A percentile compares a stretch with the other conserved stretches of the same genome.
Conservation (phyloP, 2,888 invertebrate genomes). For the Cephus rjabovi region DNA sequence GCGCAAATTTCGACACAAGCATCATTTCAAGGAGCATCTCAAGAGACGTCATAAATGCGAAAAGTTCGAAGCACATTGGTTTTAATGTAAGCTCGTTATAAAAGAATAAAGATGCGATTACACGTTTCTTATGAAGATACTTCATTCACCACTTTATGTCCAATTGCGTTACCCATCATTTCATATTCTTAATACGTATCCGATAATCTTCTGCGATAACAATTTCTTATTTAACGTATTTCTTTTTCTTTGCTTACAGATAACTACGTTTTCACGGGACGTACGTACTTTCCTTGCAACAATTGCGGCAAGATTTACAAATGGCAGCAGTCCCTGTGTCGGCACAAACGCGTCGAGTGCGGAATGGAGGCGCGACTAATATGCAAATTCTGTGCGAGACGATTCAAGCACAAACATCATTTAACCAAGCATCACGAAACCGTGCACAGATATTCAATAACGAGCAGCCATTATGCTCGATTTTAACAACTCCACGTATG, state of each 20-base stretch:
- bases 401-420: constrained; percentile 58
- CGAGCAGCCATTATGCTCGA: too few species aligned
- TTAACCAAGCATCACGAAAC: constrained; percentile 43
- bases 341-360: constrained; percentile 62
- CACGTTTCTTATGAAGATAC: too few species aligned
- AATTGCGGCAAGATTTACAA: constrained; percentile 54
- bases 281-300: constrained; percentile 31
- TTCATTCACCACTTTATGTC: too few species aligned
- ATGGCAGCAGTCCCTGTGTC: constrained; percentile 52
- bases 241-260: too few species aligned
- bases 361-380: constrained; percentile 60
- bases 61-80: constrained; percentile 3
- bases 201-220: too few species aligned
- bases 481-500: too few species aligned
- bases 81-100: not conserved
- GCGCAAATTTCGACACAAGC: constrained; percentile 56
- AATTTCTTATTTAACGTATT: too few species aligned
- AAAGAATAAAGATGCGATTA: too few species aligned
- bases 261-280: too few species aligned
- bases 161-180: too few species aligned
- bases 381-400: constrained; percentile 55
- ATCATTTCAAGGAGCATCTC: constrained; percentile 51
- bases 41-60: constrained; percentile 16
- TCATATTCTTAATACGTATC: too few species aligned
- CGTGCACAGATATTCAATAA: not conserved